A percentile compares a stretch with the other conserved stretches of the same genome.
Conservation (phyloP, 2,113 vertebrate genomes). For the Ellobius talpinus region DNA sequence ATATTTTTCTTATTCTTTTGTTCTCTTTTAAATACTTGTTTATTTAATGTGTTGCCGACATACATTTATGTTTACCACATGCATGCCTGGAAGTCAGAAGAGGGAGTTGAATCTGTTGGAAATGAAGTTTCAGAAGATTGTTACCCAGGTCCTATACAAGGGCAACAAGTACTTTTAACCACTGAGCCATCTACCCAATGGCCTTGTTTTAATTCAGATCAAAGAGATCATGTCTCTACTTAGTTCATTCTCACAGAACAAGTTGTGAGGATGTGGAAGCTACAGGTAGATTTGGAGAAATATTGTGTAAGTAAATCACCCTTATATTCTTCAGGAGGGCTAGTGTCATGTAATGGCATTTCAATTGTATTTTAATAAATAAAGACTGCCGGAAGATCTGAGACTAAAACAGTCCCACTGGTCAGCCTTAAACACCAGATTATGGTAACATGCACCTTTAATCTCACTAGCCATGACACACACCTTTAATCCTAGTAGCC, state of each 20-base stretch:
- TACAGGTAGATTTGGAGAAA: constrained; percentile 15
- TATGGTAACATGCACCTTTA: no score
- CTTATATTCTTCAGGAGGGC: constrained; percentile 2
- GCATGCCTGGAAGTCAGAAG: not conserved
- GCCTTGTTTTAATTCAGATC: not conserved
- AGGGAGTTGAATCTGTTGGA: not conserved
- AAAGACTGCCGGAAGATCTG: no score
- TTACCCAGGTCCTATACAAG: not conserved
- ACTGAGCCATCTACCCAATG: not conserved
- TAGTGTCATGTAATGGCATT: not conserved
- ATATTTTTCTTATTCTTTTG: not conserved
- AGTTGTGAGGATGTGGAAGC: not conserved
- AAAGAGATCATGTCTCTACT: not conserved
- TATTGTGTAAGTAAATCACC: not conserved
- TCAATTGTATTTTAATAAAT: no score
- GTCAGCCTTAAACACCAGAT: no score
- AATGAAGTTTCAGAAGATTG: not conserved
- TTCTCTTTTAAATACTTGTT: not conserved
- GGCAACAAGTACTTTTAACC: not conserved
- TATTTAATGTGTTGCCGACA: not conserved
- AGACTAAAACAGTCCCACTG: no score
- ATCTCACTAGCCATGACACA: no score
- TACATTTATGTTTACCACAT: not conserved
- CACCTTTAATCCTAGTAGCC: no score
- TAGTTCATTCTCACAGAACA: not conserved